Evolutionary conservation across 2,888 invertebrate genomes (phyloP).

Genomic region (Cyrtodaria siliqua): DNA sequence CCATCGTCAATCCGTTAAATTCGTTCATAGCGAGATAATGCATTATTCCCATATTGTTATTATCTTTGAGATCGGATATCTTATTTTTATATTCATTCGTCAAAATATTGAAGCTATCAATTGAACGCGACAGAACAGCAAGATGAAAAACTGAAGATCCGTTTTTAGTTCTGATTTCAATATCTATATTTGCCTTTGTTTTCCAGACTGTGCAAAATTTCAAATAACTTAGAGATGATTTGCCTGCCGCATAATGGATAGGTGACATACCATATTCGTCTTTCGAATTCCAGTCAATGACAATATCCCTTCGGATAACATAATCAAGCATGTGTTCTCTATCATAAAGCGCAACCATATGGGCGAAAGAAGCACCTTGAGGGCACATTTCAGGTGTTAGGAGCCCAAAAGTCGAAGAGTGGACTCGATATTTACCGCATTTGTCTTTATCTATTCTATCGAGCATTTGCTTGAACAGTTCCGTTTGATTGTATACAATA

Average conservation of each 20-base stretch:
- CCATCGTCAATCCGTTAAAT: not conserved
- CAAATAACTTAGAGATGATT: not conserved
- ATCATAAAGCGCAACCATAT: constrained; percentile 17
- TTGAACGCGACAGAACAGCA: not conserved
- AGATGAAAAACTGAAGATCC: not conserved
- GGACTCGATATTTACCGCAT: not conserved
- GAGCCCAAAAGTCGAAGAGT: not conserved
- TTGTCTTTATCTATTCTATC: not conserved
- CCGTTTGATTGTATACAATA: not conserved
- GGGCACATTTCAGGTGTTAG: constrained; percentile 3
- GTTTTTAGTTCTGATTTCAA: not conserved
- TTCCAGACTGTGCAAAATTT: not conserved
- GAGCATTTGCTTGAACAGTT: not conserved
- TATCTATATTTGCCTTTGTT: too few species aligned
- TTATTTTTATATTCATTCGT: not conserved
- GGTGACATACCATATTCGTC: not conserved
- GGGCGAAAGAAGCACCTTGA: constrained; percentile 4
- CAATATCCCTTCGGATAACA: not conserved
- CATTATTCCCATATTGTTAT: not conserved
- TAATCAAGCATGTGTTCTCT: constrained; percentile 8
- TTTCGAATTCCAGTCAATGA: not conserved
- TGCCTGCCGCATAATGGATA: not conserved
- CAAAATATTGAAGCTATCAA: not conserved
- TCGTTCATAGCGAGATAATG: not conserved
- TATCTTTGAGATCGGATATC: not conserved